Evolutionary conservation across 2,797 vertebrate species (phyloP).

Genomic region (Sebastes oblongus): DNA sequence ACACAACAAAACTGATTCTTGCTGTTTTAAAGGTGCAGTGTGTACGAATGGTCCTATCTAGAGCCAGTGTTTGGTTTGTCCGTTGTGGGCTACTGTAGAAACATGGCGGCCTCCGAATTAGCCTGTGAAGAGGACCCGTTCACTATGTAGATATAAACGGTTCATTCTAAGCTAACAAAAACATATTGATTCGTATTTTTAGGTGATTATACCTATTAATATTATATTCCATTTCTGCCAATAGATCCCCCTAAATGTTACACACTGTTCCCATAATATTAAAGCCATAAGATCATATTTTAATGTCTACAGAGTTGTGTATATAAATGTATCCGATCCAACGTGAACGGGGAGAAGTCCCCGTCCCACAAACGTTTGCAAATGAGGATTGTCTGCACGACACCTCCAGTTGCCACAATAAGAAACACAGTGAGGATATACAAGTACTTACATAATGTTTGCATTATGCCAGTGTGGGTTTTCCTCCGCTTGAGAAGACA

Average conservation of each 20-base stretch:
- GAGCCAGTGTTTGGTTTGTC: too few species aligned
- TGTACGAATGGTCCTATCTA: too few species aligned
- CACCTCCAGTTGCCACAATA: neutral
- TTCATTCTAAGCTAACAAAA: too few species aligned
- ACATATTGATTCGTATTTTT: too few species aligned
- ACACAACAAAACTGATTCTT: neutral
- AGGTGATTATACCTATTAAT: too few species aligned
- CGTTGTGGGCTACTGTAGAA: too few species aligned
- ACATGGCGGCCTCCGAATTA: too few species aligned
- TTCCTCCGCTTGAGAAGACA: constrained; percentile 83
- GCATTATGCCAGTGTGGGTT: constrained; percentile 88
- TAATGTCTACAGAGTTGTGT: neutral
- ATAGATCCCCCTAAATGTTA: too few species aligned
- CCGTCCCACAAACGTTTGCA: neutral
- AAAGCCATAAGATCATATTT: neutral
- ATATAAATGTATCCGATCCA: neutral
- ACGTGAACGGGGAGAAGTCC: neutral
- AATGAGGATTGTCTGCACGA: neutral
- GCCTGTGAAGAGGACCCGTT: too few species aligned
- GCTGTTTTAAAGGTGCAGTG: neutral
- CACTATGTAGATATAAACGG: too few species aligned
- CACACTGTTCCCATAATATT: neutral
- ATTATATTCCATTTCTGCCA: too few species aligned
- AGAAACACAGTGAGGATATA: neutral
- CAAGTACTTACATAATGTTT: constrained; percentile 85